Evolutionary conservation across 2,113 vertebrate species (phyloP).

Genomic region (Hirundichthys speculiger): DNA sequence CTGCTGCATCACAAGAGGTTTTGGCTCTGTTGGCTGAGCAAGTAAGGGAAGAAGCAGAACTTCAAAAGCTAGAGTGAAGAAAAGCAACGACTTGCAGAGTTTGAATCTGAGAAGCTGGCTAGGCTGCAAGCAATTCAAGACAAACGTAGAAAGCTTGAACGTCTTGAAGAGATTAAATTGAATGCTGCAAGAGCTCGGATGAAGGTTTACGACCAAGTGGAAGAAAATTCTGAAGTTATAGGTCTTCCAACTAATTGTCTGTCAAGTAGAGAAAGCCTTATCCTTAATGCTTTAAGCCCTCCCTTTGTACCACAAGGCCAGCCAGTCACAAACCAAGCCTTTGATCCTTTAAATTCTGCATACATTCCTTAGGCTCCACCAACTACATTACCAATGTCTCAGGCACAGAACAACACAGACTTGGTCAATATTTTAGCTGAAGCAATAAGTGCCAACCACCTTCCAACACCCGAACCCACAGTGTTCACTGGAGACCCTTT

Average conservation of each 20-base stretch:
- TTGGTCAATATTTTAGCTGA: not conserved
- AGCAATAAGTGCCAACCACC: conserved; percentile 5
- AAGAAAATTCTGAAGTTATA: too few species aligned
- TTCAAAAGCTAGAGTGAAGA: conserved; percentile 33
- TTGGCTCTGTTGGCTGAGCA: conserved; percentile 36
- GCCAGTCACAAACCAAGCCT: too few species aligned
- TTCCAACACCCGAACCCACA: conserved; percentile 14
- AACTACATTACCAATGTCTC: not conserved
- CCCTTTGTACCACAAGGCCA: too few species aligned
- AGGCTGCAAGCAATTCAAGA: conserved; percentile 44
- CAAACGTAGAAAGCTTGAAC: conserved; percentile 24
- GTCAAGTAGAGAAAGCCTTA: too few species aligned
- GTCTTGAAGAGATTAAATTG: conserved; percentile 15
- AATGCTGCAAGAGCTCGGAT: conserved; percentile 29
- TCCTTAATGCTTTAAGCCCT: too few species aligned
- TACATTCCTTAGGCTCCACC: too few species aligned
- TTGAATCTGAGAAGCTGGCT: conserved; percentile 30
- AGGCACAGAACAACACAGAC: not conserved
- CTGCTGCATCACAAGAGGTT: conserved; percentile 35
- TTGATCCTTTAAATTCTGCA: too few species aligned
- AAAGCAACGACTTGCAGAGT: conserved; percentile 4
- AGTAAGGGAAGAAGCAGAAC: conserved; percentile 27
- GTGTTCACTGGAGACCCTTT: conserved; percentile 16
- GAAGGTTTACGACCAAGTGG: conserved; percentile 25
- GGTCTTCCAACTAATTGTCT: too few species aligned